Base-by-base conservation (phyloP, 1,140 invertebrate genomes). In the Aphaenogaster rudis region DNA sequence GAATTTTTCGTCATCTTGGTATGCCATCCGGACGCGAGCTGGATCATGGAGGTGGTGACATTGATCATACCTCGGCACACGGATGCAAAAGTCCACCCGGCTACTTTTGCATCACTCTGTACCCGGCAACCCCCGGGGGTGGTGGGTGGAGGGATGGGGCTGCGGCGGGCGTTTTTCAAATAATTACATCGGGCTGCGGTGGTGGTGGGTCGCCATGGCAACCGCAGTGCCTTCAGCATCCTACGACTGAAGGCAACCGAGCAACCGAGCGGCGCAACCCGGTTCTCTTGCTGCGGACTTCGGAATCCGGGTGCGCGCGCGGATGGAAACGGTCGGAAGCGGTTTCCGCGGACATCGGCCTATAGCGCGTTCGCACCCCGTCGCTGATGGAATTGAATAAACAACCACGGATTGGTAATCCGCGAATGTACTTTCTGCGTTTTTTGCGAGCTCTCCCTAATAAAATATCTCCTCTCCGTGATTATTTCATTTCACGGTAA, bases 141-240 rank as follows among this genome's bases (percentile, higher is more conserved):
- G 74, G 72, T 69, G 64, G 88, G 81, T 13, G 54, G 88, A 79
- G 88, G 90, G 89, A 88, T 87, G 85, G 88, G 86, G 90, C 88
- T 93, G 93, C 89, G 92, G 93, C 92, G 93, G 93, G 93, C 94
- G 94, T 95, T 95, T 95, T 95, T 95, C 94, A 95, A 95, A 95
- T 95, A 95, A 95, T 95, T 95, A 95, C 94, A 95, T 95, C 94
- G 94, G 91, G 93, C 93, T 95, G 94, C 90, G 92, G 92, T 93
- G 91, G 93, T 93, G 93, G 93, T 93, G 93, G 92, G 94, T 95
- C 93, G 87, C 93, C 94, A 95, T 95, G 93, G 91, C 92, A 93
- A 95, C 94, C 94, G 92, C 94, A 93, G 92, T 94, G 93, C 94
- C 93, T 94, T 94, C 93, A 93, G 92, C 93, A 93, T 94, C 91